phyloP scores from a whole-genome alignment of 2,113 vertebrate genomes.

The Leucoraja erinaceus region DNA sequence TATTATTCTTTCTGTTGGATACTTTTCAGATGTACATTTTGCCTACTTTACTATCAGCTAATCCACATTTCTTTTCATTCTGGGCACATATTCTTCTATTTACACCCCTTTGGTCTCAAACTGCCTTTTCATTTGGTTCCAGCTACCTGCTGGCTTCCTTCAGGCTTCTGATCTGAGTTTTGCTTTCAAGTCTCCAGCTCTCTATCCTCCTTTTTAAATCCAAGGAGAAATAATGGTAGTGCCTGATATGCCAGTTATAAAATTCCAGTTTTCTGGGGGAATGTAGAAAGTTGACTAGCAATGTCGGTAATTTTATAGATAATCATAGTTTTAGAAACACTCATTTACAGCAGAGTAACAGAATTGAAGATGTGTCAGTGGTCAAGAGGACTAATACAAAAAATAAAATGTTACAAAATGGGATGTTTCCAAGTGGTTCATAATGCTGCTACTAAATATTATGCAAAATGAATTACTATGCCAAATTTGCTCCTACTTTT shows the following conservation, averaged over 20 bases:
- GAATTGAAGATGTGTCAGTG: background rate
- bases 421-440: background rate
- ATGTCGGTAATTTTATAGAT: background rate
- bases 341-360: background rate
- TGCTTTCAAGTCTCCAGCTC: background rate
- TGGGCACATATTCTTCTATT: background rate
- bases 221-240: background rate
- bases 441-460: background rate
- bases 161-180: background rate
- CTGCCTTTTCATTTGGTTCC: background rate
- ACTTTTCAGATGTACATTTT: background rate
- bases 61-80: background rate
- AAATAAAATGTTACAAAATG: background rate
- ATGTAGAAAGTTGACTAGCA: background rate
- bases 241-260: background rate
- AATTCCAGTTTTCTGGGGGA: background rate
- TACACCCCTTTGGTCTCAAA: background rate
- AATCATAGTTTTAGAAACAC: background rate
- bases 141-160: background rate
- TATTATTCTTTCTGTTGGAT: background rate
- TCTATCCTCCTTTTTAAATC: background rate
- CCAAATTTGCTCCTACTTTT: background rate
- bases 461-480: conserved; percentile 19
- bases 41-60: background rate
- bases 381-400: background rate